Evolutionary conservation across 2,113 vertebrate genomes (phyloP).

Genomic region (Leptobrachium leishanense): DNA sequence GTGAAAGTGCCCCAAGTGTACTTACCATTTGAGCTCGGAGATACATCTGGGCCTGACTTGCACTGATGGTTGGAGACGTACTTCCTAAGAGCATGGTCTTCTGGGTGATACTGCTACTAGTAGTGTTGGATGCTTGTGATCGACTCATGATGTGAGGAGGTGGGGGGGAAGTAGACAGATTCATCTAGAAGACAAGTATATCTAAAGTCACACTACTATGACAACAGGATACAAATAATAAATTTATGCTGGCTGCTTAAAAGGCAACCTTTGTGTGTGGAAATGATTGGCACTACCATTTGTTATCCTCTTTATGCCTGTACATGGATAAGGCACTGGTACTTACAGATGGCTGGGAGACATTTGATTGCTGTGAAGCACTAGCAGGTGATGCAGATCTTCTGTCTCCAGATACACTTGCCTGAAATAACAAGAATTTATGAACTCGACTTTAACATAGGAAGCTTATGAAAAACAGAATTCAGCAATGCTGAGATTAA

Average conservation of each 20-base stretch:
- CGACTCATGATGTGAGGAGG: conserved; percentile 86
- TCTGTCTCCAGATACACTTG: conserved; percentile 81
- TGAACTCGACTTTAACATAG: no score
- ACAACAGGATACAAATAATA: no score
- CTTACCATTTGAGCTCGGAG: conserved; percentile 93
- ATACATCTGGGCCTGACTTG: conserved; percentile 95
- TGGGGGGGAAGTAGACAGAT: conserved; percentile 84
- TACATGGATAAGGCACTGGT: conserved; percentile 12
- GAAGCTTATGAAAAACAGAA: no score
- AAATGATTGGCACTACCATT: no score
- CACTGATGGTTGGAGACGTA: conserved; percentile 79
- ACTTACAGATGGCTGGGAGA: conserved; percentile 85
- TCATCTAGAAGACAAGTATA: conserved; percentile 72
- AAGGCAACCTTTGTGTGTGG: no score
- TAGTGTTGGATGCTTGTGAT: conserved; percentile 81
- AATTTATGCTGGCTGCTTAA: no score
- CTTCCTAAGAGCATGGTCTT: conserved; percentile 90
- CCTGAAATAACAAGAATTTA: conserved; percentile 67
- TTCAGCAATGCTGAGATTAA: no score
- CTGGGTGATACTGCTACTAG: conserved; percentile 84
- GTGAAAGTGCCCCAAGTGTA: background rate
- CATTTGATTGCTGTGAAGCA: conserved; percentile 78
- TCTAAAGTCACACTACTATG: background rate
- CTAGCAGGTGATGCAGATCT: conserved; percentile 77
- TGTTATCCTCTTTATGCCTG: background rate